Evolutionary conservation across 30 jellyfish, hydroid and myxozoan species (phyloP).

Genomic region (Aurelia sp.): DNA sequence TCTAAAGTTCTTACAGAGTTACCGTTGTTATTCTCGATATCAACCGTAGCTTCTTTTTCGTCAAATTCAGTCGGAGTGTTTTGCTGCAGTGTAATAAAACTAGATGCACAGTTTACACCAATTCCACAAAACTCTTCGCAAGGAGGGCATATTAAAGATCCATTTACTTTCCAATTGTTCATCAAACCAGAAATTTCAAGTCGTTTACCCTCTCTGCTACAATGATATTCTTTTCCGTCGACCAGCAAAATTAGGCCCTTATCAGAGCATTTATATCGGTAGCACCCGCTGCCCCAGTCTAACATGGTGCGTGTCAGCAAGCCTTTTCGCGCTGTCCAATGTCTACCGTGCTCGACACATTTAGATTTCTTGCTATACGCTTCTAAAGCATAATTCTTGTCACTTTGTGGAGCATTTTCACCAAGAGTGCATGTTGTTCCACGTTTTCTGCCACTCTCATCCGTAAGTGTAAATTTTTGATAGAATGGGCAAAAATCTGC

Average conservation of each 20-base stretch:
- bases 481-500: conserved; percentile 96
- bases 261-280: conserved; percentile 64
- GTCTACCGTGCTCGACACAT: conserved; percentile 95
- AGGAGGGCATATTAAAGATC: conserved; percentile 89
- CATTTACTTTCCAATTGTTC: conserved; percentile 91
- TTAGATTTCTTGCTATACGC: conserved; percentile 65
- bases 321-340: conserved; percentile 93
- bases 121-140: conserved; percentile 82
- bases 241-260: conserved; percentile 68
- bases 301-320: conserved; percentile 90
- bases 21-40: conserved; percentile 19
- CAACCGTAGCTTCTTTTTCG: conserved; percentile 49
- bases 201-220: conserved; percentile 55
- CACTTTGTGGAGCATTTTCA: conserved; percentile 74
- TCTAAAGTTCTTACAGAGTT: neutral
- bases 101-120: conserved; percentile 8
- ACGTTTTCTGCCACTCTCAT: conserved; percentile 89
- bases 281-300: conserved; percentile 98
- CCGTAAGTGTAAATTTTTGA: conserved; percentile 90
- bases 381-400: conserved; percentile 86
- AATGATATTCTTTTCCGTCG: conserved; percentile 56
- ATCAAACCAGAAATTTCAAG: conserved; percentile 68
- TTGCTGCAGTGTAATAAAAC: conserved; percentile 8
- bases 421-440: conserved; percentile 92
- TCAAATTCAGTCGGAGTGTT: conserved; percentile 34